Evolutionary conservation across 2,888 invertebrate genomes (phyloP), one percentile per base, ranked within the genome.

Genomic region (Drosophila birchii): DNA sequence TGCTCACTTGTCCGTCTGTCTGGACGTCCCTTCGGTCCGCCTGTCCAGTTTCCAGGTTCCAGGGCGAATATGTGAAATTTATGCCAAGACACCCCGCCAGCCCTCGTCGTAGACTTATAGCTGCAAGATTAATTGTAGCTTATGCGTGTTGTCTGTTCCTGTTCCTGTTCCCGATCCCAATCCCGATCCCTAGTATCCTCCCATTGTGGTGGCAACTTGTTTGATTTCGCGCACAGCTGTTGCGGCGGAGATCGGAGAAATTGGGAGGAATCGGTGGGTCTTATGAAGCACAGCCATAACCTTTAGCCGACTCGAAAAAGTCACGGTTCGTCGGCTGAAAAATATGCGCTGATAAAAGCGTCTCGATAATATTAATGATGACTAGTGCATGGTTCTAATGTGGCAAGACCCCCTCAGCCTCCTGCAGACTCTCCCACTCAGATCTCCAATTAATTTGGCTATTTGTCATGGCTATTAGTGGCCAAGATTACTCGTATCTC

Each of bases 41-140:
- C 39, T 58, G 67, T 60, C 74, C 75, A 75, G 74, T 54, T 74
- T 64, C 75, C 70, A 57, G 56, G 60, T 44, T 39, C 29, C 45
- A 47, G 69, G 69, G 55, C 57, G 74, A 70, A 76, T 88, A 88
- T 84, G 86, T 85, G 88, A 85, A 83, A 80, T 80, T 73, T 82
- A 78, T 82, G 75, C 88, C 71, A 76, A 77, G 69, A 55, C 87
- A 84, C 81, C 87, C 87, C 85, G 75, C 87, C 78, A 59, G 39
- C 44, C 34, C 51, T 51, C 51, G 34, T 11, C 51, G 51, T 36
- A 53, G 51, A 23, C 51, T 71, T 63, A 68, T 79, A 78, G 78
- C 78, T 71, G 26, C 60, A 88, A 90, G 89, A 90, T 90, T 90
- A 90, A 90, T 90, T 90, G 89, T 88, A 81, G 89, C 87, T 78